Percentiles rank a stretch among this genome's conserved stretches.
These are phyloP conservation scores for Sebastiscus tertius DNA, from an alignment of 2,797 vertebrate species.

Conservation along the genomic window DNA sequence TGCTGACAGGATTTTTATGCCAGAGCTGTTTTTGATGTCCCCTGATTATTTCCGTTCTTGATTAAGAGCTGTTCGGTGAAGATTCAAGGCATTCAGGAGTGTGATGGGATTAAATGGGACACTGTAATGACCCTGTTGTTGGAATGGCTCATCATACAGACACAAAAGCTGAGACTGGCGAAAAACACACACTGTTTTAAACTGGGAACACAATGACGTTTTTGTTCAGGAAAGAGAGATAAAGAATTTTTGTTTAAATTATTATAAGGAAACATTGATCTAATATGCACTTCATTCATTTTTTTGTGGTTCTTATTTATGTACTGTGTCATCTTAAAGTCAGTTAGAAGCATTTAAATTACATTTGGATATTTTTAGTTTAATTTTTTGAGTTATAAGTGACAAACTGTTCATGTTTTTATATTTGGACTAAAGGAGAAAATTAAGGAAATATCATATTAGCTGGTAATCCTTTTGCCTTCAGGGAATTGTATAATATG, in stretches of 20 bases:
- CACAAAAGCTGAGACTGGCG: constrained; percentile 59
- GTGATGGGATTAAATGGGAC: constrained; percentile 80
- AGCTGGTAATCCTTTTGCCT: not conserved
- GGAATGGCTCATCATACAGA: constrained; percentile 73
- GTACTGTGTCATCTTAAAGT: not conserved
- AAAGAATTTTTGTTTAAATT: constrained; percentile 1
- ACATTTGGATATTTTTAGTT: not conserved
- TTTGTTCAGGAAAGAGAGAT: not conserved
- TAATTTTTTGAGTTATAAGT: not conserved
- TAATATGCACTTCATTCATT: not conserved
- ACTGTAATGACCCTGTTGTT: constrained; percentile 79
- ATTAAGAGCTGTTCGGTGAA: constrained; percentile 68
- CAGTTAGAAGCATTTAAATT: not conserved
- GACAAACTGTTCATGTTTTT: not conserved
- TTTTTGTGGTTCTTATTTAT: not conserved
- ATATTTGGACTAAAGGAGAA: not conserved
- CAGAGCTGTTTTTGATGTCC: constrained; percentile 67
- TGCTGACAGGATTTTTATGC: constrained; percentile 72
- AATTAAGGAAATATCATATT: not conserved
- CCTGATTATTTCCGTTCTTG: constrained; percentile 73
- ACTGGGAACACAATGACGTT: constrained; percentile 8
- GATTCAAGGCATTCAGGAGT: constrained; percentile 69
- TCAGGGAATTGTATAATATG: not conserved
- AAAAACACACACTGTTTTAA: constrained; percentile 39
- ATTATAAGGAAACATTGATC: not conserved